Conservation (phyloP, 2,888 invertebrate genomes). For the Tachina fera region DNA sequence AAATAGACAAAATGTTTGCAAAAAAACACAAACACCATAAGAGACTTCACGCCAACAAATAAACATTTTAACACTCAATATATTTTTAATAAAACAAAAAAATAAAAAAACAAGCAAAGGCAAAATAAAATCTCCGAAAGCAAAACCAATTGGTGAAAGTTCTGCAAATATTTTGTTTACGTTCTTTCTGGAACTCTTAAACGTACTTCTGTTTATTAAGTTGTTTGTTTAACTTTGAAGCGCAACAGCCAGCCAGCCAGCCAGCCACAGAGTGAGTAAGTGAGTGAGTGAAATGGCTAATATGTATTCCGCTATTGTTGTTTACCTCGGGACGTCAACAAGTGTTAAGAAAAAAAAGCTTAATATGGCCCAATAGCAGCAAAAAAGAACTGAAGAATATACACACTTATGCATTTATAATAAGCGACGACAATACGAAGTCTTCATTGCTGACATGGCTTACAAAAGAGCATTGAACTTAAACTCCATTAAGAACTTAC, state of each 20-base stretch:
- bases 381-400: slow-evolving; percentile 29
- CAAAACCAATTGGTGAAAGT: slow-evolving; percentile 82
- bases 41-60: slow-evolving; percentile 17
- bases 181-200: slow-evolving; percentile 75
- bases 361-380: slow-evolving; percentile 40
- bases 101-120: slow-evolving; percentile 30
- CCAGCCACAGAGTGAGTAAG: slow-evolving; percentile 5
- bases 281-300: background rate
- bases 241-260: slow-evolving; percentile 4
- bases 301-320: slow-evolving; percentile 30
- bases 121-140: slow-evolving; percentile 77
- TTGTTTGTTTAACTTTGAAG: slow-evolving; percentile 56
- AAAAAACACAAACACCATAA: background rate
- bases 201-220: slow-evolving; percentile 50
- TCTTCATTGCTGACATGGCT: slow-evolving; percentile 67
- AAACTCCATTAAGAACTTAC: slow-evolving; percentile 52
- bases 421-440: slow-evolving; percentile 49
- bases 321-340: slow-evolving; percentile 23
- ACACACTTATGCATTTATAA: background rate
- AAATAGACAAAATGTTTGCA: slow-evolving; percentile 31
- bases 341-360: slow-evolving; percentile 13
- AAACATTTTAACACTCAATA: background rate
- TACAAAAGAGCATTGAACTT: slow-evolving; percentile 71
- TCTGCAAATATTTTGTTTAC: slow-evolving; percentile 75
- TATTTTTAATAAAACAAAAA: background rate